Evolutionary conservation across 2,888 invertebrate species (phyloP), one percentile per base, ranked within the genome.

Genomic region (Limnephilus rhombicus): DNA sequence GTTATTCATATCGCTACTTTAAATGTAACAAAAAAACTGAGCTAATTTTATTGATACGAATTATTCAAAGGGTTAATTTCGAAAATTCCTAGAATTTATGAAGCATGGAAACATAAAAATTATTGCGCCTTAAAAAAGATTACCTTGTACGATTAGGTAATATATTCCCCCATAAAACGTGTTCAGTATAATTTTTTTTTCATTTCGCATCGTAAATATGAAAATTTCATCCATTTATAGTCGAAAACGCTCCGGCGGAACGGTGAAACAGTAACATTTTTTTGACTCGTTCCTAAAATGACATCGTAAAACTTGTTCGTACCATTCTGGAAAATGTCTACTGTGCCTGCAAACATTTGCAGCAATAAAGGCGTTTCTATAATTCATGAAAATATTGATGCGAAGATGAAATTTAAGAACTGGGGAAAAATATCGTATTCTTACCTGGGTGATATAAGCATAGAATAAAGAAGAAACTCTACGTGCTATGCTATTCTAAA

Each of bases 171-270:
- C 90, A 90, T 92, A 92, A 92, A 92, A 92, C 81, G 90, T 80
- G 87, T 92, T 92, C 68, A 31, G 90, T 15, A 80, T 90, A 90
- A 53, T 87, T 90, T 87, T 86, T 92, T 91, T 91, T 89, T 89
- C 89, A 91, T 91, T 91, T 89, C 37, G 83, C 68, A 49, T 91
- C 89, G 49, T 91, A 91, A 91, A 91, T 89, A 53, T 83, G 91
- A 91, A 91, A 85, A 87, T 91, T 91, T 24, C 53, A 41, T 82
- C 86, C 91, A 81, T 91, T 87, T 81, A 87, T 83, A 83, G 82
- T 90, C 49, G 83, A 41, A 83, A 90, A 85, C 85, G 85, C 87
- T 85, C 41, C 24, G 31, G 49, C 49, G 90, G 41, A 53, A 90
- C 34, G 83, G 37, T n/a, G 34, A 49, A 80, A 87, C 24, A 80